Base-by-base conservation (phyloP, 1,140 invertebrate species). In the Drosophila bocqueti region DNA sequence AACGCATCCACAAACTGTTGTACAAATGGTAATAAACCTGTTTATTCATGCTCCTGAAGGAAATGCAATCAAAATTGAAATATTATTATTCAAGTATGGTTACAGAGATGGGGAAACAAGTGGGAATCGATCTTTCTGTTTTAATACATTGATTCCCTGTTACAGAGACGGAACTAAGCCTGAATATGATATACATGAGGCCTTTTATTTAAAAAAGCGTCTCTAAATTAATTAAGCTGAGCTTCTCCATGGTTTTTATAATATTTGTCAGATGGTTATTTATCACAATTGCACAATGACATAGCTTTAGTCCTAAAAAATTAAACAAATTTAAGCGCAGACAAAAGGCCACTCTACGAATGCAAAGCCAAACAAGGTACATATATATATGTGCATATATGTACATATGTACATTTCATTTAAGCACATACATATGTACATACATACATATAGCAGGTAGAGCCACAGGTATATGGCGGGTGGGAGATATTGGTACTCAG, bases 401-500 rank as follows among this genome's bases (percentile, higher is more conserved):
- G 2, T 16, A 40, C 15, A 40, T 42, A 34, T 18, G 11, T 34
- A 24, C 36, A 38, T 24, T 55, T 55, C 24, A 55, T 55, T 55
- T 55, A 21, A 38, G 29, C 8, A 34, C 7, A 36, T 34, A 13
- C 11, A 52, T 52, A 9, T 15, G 26, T 9, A 31, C 31, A 31
- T 31, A 31, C 31, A 31, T 31, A 31, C 2, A 38, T 26, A 18
- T 7, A 34, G 4, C 38, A 54, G 45, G 43, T 50, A 21, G 31
- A 11, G 31, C 24, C 54, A 26, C n/a, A 38, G 26, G 46, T 61
- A 52, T 18, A 18, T n/a, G 7, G 16, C 18, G 13, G 8, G 50
- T 34, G 46, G 18, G 29, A 34, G 16, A 18, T 66, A 67, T 64
- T 36, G 34, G 54, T 75, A 69, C 69, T 80, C 62, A 50, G 49